A percentile compares a stretch with the other conserved stretches of the same genome.
Evolutionary conservation across 2,888 invertebrate species (phyloP).

Genomic region (Pecten maximus): DNA sequence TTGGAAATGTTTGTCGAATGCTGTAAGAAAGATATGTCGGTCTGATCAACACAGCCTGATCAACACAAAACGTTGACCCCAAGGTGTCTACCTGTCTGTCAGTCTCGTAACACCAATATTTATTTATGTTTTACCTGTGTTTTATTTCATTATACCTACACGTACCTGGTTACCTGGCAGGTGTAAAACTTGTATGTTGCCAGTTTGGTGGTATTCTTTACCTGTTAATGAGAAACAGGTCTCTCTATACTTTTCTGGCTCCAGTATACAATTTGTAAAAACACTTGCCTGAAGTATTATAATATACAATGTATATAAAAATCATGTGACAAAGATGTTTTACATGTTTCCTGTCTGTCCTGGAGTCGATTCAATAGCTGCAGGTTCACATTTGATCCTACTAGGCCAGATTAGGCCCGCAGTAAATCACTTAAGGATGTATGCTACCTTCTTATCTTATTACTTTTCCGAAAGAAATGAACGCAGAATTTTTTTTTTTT

Average conservation of each 20-base stretch:
- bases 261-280: not conserved
- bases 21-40: not conserved
- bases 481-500: too few species aligned
- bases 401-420: not conserved
- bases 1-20: not conserved
- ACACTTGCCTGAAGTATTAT: not conserved
- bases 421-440: not conserved
- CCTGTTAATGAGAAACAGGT: not conserved
- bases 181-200: not conserved
- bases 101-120: not conserved
- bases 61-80: not conserved
- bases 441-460: not conserved
- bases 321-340: not conserved
- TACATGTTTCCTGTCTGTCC: not conserved
- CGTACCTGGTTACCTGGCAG: conserved; percentile 27
- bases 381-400: not conserved
- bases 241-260: not conserved
- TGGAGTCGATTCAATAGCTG: not conserved
- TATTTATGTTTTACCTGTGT: not conserved
- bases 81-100: not conserved
- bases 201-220: not conserved
- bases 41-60: too few species aligned
- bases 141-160: not conserved
- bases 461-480: too few species aligned
- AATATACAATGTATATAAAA: too few species aligned